Conservation (phyloP, 2,113 vertebrate species). For the Strix uralensis region DNA sequence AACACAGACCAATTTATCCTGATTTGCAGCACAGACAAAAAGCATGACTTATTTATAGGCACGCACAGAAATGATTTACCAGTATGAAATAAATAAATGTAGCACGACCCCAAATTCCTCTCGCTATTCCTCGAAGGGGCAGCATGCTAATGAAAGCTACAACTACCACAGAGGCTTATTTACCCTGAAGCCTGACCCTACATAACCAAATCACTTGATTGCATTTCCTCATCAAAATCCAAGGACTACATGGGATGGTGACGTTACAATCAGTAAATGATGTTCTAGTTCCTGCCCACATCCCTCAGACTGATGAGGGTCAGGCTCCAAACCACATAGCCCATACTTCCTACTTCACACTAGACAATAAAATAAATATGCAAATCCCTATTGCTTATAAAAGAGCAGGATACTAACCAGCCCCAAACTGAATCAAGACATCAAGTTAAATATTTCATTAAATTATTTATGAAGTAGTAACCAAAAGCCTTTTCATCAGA, state of each 20-base stretch:
- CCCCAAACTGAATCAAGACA: background rate
- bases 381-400: background rate
- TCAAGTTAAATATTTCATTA: background rate
- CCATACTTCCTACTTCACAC: background rate
- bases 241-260: background rate
- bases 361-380: background rate
- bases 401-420: background rate
- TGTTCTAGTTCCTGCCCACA: background rate
- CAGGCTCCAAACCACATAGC: background rate
- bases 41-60: background rate
- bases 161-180: background rate
- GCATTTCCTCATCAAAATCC: background rate
- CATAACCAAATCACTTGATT: background rate
- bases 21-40: background rate
- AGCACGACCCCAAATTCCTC: background rate
- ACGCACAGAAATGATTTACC: background rate
- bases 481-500: background rate
- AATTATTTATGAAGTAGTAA: background rate
- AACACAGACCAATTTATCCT: background rate
- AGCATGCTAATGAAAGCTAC: background rate
- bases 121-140: background rate
- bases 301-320: background rate
- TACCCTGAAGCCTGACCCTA: background rate
- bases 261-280: background rate
- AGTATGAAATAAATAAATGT: background rate